Evolutionary conservation across 1,140 invertebrate species (phyloP), one percentile per base, ranked within the genome.

Genomic region (Drosophila kepulauana): DNA sequence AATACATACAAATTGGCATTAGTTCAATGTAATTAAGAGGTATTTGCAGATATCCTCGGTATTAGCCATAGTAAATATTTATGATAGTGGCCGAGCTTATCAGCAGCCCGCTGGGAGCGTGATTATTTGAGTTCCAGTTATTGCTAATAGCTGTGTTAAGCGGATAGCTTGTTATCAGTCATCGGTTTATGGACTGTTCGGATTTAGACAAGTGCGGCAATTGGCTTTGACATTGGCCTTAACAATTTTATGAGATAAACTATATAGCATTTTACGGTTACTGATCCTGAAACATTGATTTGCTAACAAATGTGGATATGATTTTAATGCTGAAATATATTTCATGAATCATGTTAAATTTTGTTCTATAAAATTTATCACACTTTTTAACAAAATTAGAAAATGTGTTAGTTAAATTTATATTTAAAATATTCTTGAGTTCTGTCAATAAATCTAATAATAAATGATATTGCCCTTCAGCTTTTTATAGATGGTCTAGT

Each of bases 21-120:
- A 16, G 33, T 28, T 35, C 46, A 25, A 13, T 35, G 41, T 54
- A 28, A 10, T 46, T 43, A 30, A 8, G 5, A 30, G 25, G 13
- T 48, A 45, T 73, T 52, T 45, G 35, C 30, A 15, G 51, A 57
- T 70, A 69, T 62, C 43, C 28, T 41, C n/a, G 15, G 43, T 57
- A 25, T 56, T 41, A 49, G 33, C 28, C 62, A 30, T n/a, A 20
- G 20, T 25, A 25, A 28, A 11, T 57, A 64, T 16, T 63, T 64
- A 54, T 38, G 43, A 69, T 62, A 13, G 48, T 5, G 10, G 8
- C 3, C 13, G 30, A 57, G 49, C 58, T 76, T 81, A 85, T 81
- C 81, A 71, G 74, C 65, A 28, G 28, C 73, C 61, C 51, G 82
- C 81, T 54, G 82, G 52, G 81, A 78, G 73, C 80, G 38, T 70